Base-by-base conservation (phyloP, 2,888 invertebrate genomes). In the Drosophila merina region DNA sequence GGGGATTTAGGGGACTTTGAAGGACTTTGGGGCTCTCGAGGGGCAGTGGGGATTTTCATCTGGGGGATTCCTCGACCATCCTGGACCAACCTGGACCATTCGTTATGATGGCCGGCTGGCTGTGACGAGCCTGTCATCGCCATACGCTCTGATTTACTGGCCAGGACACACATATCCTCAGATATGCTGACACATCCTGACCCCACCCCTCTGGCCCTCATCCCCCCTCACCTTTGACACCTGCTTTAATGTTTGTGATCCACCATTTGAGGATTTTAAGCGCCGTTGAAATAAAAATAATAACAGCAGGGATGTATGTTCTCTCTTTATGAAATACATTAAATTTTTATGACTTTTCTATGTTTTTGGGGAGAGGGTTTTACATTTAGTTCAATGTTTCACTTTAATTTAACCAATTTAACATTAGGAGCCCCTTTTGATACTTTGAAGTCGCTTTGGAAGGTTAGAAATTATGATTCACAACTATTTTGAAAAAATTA, bases 71-170 rank as follows among this genome's bases (percentile, higher is more conserved):
- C 42, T 20, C 12, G 44, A 42, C 42, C 77, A 20, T 20, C 20
- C 20, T 2, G 20, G 20, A 20, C 6, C 28, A 6, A 6, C 28
- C 28, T 28, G n/a, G 33, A 44, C 60, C 84, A 86, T 82, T 75
- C 80, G 86, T 82, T 84, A 82, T 82, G 86, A 77, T 64, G 72
- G 50, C 74, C 74, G 82, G 64, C 72, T 86, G 86, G 75, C 75
- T 86, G 64, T 82, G 84, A 80, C 86, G 84, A 85, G 75, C 49
- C 74, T 82, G 82, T 82, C 82, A 86, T 64, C 72, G 84, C 86
- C 86, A 82, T 80, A 80, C 84, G 86, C 74, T 71, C 86, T 82
- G 82, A 82, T 82, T 82, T 82, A 82, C 86, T 86, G 77, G 62
- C 74, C 50, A 69, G 38, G 60, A 66, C 55, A 82, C 44, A 51